Evolutionary conservation across 2,888 invertebrate species (phyloP), one percentile per base, ranked within the genome.

Genomic region (Eupithecia exiguata): DNA sequence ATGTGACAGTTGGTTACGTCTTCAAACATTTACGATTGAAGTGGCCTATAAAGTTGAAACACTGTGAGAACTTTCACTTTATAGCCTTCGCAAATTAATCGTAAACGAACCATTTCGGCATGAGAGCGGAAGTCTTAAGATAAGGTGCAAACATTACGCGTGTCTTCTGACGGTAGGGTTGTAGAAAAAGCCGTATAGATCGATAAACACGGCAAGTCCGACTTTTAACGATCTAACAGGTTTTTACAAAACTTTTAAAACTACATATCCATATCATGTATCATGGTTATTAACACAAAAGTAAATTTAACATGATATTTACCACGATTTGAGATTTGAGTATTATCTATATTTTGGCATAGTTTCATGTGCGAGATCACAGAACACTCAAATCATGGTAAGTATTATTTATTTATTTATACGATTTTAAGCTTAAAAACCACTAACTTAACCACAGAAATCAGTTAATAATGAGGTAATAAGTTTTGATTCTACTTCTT

Each of bases 41-140:
- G 30, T 62, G 1, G 10, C 2, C 63, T 30, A 43, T 69, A 68
- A 65, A 71, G 61, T 66, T 43, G 61, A 68, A 63, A 40, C 30
- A 68, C 40, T 58, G 68, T 71, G 53, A 66, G 61, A 78, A 72
- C 53, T 72, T 75, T 74, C 74, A 69, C 75, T 71, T 46, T 69
- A 71, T 70, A 70, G 68, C 43, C 30, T n/a, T 70, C 73, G 76
- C 74, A 73, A 77, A 74, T 76, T 71, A 73, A 74, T 74, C 74
- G 61, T 71, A 72, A 72, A 77, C 70, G 74, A 61, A 61, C 70
- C 71, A 74, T 76, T 78, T 79, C 70, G 71, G 73, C 58, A 77
- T 70, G 79, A 76, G 77, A 86, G 79, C 85, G 87, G 86, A 88
- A 86, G 84, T 80, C 80, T 78, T 86, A 85, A 88, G 88, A 89